phyloP scores from a whole-genome alignment of 2,113 vertebrate species.

The Semicossyphus pulcher region DNA sequence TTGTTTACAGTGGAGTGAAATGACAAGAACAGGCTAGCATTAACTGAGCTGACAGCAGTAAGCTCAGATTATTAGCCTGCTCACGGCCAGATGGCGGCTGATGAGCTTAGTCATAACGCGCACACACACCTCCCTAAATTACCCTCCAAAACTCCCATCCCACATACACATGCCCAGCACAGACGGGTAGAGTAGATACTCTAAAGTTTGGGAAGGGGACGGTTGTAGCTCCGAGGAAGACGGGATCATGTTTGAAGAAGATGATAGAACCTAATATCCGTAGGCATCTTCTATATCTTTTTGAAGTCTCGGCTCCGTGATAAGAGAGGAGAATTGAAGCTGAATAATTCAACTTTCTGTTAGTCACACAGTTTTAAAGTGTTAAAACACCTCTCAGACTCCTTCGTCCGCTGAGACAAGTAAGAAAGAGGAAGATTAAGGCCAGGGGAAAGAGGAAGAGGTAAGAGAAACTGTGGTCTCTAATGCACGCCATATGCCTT shows the following conservation, averaged over 20 bases:
- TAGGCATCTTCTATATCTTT: slow-evolving; percentile 50
- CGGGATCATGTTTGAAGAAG: slow-evolving; percentile 45
- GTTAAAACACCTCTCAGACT: slow-evolving; percentile 33
- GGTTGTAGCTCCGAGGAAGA: slow-evolving; percentile 46
- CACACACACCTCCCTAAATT: slow-evolving; percentile 41
- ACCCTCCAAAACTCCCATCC: slow-evolving; percentile 6
- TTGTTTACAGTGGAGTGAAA: slow-evolving; percentile 49
- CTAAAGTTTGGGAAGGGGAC: slow-evolving; percentile 33
- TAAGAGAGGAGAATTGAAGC: slow-evolving; percentile 26
- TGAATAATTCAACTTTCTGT: slow-evolving; percentile 49
- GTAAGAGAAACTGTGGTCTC: not conserved
- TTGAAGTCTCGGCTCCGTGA: slow-evolving; percentile 47
- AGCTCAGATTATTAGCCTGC: slow-evolving; percentile 85
- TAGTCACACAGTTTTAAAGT: slow-evolving; percentile 37
- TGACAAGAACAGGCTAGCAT: slow-evolving; percentile 51
- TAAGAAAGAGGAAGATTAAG: not conserved
- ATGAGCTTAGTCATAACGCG: slow-evolving; percentile 80
- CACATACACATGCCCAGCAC: slow-evolving; percentile 37
- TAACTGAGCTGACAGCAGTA: slow-evolving; percentile 70
- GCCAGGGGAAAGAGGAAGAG: not conserved
- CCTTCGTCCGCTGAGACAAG: not conserved
- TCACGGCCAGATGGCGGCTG: slow-evolving; percentile 85
- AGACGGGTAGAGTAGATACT: slow-evolving; percentile 22
- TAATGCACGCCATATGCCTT: not conserved
- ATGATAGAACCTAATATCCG: slow-evolving; percentile 47